Evolutionary conservation across 2,888 invertebrate genomes (phyloP), one percentile per base, ranked within the genome.

Genomic region (Drosophila quinaria): DNA sequence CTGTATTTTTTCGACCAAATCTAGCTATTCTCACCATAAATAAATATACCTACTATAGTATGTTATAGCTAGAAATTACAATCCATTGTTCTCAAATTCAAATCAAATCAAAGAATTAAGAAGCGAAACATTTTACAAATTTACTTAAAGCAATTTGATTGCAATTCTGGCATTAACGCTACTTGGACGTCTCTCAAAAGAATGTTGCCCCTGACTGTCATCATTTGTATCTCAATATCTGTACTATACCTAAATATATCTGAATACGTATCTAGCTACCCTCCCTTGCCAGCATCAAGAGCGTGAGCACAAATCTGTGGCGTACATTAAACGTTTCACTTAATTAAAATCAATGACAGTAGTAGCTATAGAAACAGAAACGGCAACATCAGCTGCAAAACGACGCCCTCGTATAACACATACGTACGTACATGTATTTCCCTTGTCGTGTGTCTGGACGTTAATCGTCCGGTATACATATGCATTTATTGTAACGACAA

Each of bases 261-360:
- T 9, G 17, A 15, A 37, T 25, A 25, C 10, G 17, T 13, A 3
- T 29, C 11, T n/a, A 25, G 11, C 17, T 29, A 22, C 25, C 6
- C 25, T 9, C 31, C 4, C 4, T n/a, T 13, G 8, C 29, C 29
- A 50, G 78, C 85, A 81, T 74, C 79, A 78, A 87, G 85, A 70
- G 78, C 81, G 62, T 65, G 56, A 42, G 75, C 75, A 75, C 75
- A 80, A 80, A 80, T 86, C 80, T 87, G 87, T 83, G 78, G 85
- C 75, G 79, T 68, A 84, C 78, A 81, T 81, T 87, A 84, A 84
- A 81, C 74, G 79, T 71, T 81, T 87, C 75, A 81, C 85, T 81
- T 87, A 81, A 81, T 81, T 84, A 84, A 62, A 63, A 49, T 39
- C 60, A 52, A 60, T 41, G 17, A 31, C 42, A 42, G 17, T 1